Conservation (phyloP, 1,140 invertebrate species). For the Anagrus nilaparvatae region DNA sequence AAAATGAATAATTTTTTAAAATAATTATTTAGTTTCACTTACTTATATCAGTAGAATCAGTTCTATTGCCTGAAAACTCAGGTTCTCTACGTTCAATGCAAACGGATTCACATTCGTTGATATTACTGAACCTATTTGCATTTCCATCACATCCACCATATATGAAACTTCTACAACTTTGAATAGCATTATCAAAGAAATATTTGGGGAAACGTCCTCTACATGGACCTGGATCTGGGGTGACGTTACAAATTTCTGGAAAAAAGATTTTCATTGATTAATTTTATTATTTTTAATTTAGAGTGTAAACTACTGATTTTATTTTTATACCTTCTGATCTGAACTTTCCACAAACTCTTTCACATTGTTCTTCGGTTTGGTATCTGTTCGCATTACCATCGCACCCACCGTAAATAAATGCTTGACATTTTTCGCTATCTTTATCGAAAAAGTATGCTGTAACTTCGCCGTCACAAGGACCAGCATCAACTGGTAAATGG, state of each 20-base stretch:
- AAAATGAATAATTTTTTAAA: background rate
- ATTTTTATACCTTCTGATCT: slow-evolving; percentile 50
- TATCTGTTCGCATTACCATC: slow-evolving; percentile 78
- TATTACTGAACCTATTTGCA: slow-evolving; percentile 67
- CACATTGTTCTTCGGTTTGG: slow-evolving; percentile 67
- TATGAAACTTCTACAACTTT: slow-evolving; percentile 57
- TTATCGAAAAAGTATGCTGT: slow-evolving; percentile 68
- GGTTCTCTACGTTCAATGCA: slow-evolving; percentile 48
- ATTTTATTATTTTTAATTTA: background rate
- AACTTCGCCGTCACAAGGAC: slow-evolving; percentile 57
- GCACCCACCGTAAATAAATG: slow-evolving; percentile 74
- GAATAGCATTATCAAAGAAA: slow-evolving; percentile 52
- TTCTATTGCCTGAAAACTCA: slow-evolving; percentile 35
- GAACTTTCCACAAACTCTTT: slow-evolving; percentile 65
- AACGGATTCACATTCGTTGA: slow-evolving; percentile 57
- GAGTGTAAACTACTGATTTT: background rate
- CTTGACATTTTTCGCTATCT: slow-evolving; percentile 46
- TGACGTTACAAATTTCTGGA: slow-evolving; percentile 51
- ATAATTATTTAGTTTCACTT: slow-evolving; percentile 12
- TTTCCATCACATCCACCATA: slow-evolving; percentile 83
- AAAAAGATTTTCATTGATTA: background rate
- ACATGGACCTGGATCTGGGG: slow-evolving; percentile 60
- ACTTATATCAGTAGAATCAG: slow-evolving; percentile 34
- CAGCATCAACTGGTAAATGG: slow-evolving; percentile 50
- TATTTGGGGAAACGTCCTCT: slow-evolving; percentile 49